Base-by-base conservation (phyloP, 2,888 invertebrate species). In the Xestia c-nigrum region DNA sequence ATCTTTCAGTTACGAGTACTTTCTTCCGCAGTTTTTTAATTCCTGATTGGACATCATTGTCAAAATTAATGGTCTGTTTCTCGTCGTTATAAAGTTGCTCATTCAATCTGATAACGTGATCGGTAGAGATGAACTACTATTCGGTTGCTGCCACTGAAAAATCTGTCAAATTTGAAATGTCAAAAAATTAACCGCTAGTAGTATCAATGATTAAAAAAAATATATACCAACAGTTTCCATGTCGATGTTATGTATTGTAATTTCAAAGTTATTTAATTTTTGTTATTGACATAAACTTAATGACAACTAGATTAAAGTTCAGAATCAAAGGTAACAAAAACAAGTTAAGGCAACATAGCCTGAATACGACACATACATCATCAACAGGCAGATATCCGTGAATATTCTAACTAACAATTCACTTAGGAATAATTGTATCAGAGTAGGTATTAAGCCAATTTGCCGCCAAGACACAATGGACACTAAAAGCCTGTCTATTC, bases 401-500 rank as follows among this genome's bases (percentile, higher is more conserved):
- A 46, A 52, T 52, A 19, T 38, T n/a, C 16, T 14, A 14, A 19
- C n/a, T 19, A 43, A 43, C 2, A 31, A 75, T 24, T 46, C n/a
- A n/a, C n/a, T 16, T 24, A 19, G n/a, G 3, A 46, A 46, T 47
- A 43, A 38, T 5, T 1, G 5, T 40, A 46, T 38, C 38, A 59
- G 40, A 74, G 46, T 47, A 38, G 6, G 14, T 75, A 38, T 21
- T 63, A 55, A 47, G 75, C 47, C 24, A 57, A 76, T 76, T 47
- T 76, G 47, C 40, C 40, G 55, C 47, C 46, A 72, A 57, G 52
- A 40, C 46, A 65, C 74, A 46, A 80, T 59, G 65, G 40, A 47
- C 50, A 63, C 61, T 67, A 73, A 72, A 79, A 78, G 59, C 64
- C 46, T 59, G 73, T 67, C 75, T 21, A 59, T 65, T 61, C 16